Conservation (phyloP, 1,140 invertebrate species). For the Maniola jurtina region DNA sequence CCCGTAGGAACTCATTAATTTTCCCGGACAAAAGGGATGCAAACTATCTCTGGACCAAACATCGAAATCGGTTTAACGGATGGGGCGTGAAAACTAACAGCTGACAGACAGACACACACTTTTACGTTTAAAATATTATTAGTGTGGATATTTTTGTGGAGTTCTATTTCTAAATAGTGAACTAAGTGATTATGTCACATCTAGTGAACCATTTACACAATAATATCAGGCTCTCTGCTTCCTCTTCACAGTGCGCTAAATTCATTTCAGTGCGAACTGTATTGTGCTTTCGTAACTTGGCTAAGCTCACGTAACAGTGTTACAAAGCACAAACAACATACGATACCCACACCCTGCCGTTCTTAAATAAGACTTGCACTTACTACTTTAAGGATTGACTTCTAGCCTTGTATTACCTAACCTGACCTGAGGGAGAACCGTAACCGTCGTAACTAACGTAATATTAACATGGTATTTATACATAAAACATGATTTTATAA, state of each 20-base stretch:
- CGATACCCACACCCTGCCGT: conserved; percentile 32
- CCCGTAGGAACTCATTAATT: too few species aligned
- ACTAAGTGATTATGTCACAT: conserved; percentile 28
- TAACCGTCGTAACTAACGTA: too few species aligned
- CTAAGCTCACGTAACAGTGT: conserved; percentile 69
- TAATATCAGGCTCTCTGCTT: conserved; percentile 42
- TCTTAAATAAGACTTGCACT: conserved; percentile 21
- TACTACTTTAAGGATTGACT: conserved; percentile 14
- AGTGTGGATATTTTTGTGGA: too few species aligned
- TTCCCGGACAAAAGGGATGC: too few species aligned
- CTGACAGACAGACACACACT: too few species aligned
- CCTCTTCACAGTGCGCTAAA: conserved; percentile 61
- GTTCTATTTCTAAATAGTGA: too few species aligned
- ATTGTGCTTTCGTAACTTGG: conserved; percentile 66
- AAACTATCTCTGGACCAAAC: too few species aligned
- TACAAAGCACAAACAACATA: conserved; percentile 56
- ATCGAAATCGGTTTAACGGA: too few species aligned
- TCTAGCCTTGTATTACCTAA: conserved; percentile 10
- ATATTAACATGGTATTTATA: too few species aligned
- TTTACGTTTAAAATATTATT: too few species aligned
- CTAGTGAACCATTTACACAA: conserved; percentile 34
- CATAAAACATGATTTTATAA: too few species aligned
- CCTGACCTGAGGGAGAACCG: not conserved
- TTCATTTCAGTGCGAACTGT: conserved; percentile 59
- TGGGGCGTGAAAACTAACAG: too few species aligned